These are phyloP conservation scores for Silurus meridionalis DNA, from an alignment of 2,113 vertebrate genomes.

Conservation along the genomic window DNA sequence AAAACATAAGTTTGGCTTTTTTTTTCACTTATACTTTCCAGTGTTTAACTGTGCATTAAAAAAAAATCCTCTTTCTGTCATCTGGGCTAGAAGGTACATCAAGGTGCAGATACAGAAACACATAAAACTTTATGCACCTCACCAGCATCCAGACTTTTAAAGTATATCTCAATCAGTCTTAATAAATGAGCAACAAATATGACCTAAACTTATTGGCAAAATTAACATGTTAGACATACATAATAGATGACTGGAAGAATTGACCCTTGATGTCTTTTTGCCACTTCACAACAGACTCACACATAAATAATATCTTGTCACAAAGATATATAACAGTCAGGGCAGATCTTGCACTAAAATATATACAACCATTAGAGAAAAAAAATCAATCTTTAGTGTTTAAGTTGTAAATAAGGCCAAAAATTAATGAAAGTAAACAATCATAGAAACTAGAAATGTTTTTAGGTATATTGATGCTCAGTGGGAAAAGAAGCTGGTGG, in stretches of 20 bases:
- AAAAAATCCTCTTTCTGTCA: constrained; percentile 42
- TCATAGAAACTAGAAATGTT: constrained; percentile 23
- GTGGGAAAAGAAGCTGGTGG: not conserved
- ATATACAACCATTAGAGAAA: not conserved
- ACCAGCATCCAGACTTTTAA: not conserved
- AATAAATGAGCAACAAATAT: not conserved
- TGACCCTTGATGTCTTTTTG: constrained; percentile 1
- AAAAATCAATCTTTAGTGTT: not conserved
- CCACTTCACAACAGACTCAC: not conserved
- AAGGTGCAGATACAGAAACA: constrained; percentile 57
- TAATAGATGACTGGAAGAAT: not conserved
- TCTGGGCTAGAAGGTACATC: constrained; percentile 42
- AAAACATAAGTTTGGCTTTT: constrained; percentile 55
- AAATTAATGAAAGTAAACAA: constrained; percentile 25
- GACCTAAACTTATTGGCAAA: not conserved
- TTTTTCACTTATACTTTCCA: constrained; percentile 22
- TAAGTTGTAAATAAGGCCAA: constrained; percentile 41
- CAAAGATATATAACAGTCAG: constrained; percentile 29
- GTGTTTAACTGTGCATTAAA: constrained; percentile 47
- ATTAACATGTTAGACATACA: not conserved
- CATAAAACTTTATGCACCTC: constrained; percentile 31
- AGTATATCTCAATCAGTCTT: no score
- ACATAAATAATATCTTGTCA: constrained; percentile 20
- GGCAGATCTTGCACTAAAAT: constrained; percentile 1
- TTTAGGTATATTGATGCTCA: constrained; percentile 17